phyloP scores from a whole-genome alignment of 1,140 invertebrate species.

The Steinernema khuongi region DNA sequence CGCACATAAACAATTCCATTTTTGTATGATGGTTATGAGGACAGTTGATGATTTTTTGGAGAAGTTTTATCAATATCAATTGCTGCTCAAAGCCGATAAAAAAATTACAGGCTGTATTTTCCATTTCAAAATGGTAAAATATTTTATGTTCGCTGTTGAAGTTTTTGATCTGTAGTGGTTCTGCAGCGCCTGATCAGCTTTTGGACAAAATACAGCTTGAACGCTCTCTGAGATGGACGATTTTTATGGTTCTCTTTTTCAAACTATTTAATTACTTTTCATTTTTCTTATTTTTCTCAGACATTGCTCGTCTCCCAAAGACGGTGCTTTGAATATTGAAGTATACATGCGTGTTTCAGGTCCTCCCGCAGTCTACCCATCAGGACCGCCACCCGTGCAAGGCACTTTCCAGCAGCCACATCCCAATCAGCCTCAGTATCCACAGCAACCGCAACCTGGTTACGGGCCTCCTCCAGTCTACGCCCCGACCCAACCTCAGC shows the following conservation, averaged over 20 bases:
- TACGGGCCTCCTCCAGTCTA: conserved; percentile 5
- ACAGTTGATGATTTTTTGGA: background rate
- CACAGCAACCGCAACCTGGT: background rate
- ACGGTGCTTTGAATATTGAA: conserved; percentile 21
- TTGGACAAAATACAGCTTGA: conserved; percentile 17
- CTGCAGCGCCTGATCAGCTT: background rate
- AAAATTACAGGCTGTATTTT: background rate
- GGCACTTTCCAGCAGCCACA: conserved; percentile 6
- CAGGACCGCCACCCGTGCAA: conserved; percentile 29
- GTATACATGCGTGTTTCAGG: conserved; percentile 24
- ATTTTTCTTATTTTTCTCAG: conserved; percentile 19
- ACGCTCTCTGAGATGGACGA: conserved; percentile 24
- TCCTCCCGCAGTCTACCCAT: conserved; percentile 27
- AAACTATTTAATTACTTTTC: conserved; percentile 19
- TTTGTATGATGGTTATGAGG: background rate
- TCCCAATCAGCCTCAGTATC: conserved; percentile 2
- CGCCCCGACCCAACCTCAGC: background rate
- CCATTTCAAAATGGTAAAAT: conserved; percentile 24
- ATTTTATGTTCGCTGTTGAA: background rate
- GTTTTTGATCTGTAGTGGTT: conserved; percentile 7
- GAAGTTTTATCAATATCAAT: background rate
- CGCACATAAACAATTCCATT: background rate
- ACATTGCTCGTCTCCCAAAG: conserved; percentile 6
- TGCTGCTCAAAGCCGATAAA: background rate
- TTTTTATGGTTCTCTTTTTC: too few relatives aligned